These are phyloP conservation scores for Andrena chrysosceles DNA, from an alignment of 2,888 invertebrate genomes.

Conservation along the genomic window DNA sequence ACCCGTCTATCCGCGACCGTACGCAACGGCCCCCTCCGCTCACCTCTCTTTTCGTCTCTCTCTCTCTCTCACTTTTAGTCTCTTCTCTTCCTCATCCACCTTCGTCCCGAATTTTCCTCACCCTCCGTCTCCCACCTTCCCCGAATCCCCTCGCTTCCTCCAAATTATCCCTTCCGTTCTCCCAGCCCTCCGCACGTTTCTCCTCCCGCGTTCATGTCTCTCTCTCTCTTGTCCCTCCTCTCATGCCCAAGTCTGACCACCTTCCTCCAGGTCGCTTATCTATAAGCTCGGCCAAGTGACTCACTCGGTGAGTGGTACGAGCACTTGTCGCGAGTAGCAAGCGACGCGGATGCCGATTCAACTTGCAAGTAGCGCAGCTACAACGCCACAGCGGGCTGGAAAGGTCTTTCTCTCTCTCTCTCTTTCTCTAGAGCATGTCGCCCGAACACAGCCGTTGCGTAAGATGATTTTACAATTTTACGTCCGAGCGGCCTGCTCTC, in stretches of 20 bases:
- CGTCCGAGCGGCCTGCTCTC: constrained; percentile 48
- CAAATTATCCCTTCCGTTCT: constrained; percentile 3
- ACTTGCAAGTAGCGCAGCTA: constrained; percentile 7
- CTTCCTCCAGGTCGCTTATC: constrained; percentile 54
- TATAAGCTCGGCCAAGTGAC: constrained; percentile 60
- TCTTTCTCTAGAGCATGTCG: constrained; percentile 42
- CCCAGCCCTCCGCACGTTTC: neutral
- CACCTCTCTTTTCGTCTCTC: neutral
- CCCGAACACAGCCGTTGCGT: constrained; percentile 62
- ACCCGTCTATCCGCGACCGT: constrained; percentile 66
- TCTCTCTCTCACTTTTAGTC: neutral
- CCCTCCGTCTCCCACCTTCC: neutral
- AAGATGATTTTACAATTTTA: constrained; percentile 71
- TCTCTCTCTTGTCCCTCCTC: constrained; percentile 5
- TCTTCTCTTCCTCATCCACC: neutral
- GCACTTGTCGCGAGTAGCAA: constrained; percentile 70
- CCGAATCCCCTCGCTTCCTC: neutral
- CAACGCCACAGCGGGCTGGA: constrained; percentile 27
- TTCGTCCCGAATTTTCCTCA: neutral
- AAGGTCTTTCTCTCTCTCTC: constrained; percentile 39
- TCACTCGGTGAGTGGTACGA: constrained; percentile 71
- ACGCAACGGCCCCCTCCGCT: constrained; percentile 44
- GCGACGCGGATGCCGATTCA: constrained; percentile 61
- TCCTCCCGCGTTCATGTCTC: constrained; percentile 10
- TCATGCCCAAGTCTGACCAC: constrained; percentile 25